These are phyloP conservation scores for Troilus luridus DNA, from an alignment of 2,888 invertebrate species.

Conservation along the genomic window DNA sequence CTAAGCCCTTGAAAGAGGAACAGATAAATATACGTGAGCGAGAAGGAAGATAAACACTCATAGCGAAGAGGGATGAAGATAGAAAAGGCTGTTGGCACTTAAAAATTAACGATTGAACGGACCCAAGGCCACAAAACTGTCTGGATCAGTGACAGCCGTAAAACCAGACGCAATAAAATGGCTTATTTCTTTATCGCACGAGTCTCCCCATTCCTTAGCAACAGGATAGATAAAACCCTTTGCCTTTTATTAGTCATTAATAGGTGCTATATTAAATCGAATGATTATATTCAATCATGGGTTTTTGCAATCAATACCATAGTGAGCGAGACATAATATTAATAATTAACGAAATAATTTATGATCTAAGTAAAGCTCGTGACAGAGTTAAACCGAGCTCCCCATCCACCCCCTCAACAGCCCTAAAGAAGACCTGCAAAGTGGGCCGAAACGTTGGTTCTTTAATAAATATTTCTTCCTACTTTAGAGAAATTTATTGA, in stretches of 20 bases:
- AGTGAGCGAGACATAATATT: too few species aligned
- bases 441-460: too few species aligned
- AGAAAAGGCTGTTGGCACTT: not conserved
- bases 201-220: not conserved
- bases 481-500: too few species aligned
- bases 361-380: too few species aligned
- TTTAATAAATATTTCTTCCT: too few species aligned
- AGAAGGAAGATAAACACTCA: not conserved
- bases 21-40: not conserved
- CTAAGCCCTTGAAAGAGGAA: not conserved
- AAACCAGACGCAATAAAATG: not conserved
- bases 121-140: not conserved
- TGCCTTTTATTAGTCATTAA: not conserved
- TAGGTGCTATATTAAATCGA: not conserved
- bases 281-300: not conserved
- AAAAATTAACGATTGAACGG: not conserved
- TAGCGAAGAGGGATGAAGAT: not conserved
- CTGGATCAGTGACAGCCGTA: not conserved
- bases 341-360: too few species aligned
- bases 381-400: too few species aligned
- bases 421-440: too few species aligned
- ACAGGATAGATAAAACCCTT: conserved; percentile 20
- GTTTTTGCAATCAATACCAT: not conserved
- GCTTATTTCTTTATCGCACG: not conserved
- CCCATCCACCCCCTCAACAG: too few species aligned